Evolutionary conservation across 2,888 invertebrate genomes (phyloP), one percentile per base, ranked within the genome.

Genomic region (Plebejus anna): DNA sequence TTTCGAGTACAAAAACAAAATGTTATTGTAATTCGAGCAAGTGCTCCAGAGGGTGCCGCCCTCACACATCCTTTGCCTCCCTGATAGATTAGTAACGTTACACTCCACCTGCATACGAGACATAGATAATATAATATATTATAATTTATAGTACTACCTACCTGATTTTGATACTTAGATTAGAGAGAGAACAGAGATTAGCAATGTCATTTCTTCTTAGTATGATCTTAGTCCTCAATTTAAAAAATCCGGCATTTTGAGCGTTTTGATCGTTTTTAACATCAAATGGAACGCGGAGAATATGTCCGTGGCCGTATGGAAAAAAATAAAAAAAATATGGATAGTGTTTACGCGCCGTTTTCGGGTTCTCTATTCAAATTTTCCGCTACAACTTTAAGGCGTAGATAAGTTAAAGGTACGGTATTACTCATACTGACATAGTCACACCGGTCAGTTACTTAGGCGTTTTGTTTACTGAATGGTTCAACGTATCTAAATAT

Each of bases 381-480:
- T 89, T 87, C 88, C 88, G 84, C 81, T 80, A 79, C 81, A 85
- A 85, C 90, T 88, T 89, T 89, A 79, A 82, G 79, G 81, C 85
- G 89, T 82, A 80, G 81, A 85, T 89, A 90, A 32, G 66, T 88
- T 32, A 32, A 2, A 89, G 9, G 47, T 11, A 47, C 9, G 47
- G 9, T 82, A 86, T 88, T 88, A 88, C 85, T 89, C 88, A 87
- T 85, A 79, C 80, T 85, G 82, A 88, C 86, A 81, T 80, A 80
- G 75, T 78, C 79, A 80, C 80, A 82, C 80, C 82, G 82, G 82
- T 78, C 82, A 83, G 84, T 83, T 84, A 85, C 84, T 83, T 81
- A 83, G 81, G 80, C 80, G 79, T 79, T 79, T 80, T 83, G 81
- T 84, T 81, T 81, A 79, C 79, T 79, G 79, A 78, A 81, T 80